These are phyloP conservation scores for Sinocyclocheilus anophthalmus DNA, from an alignment of 2,113 vertebrate genomes.

Conservation along the genomic window DNA sequence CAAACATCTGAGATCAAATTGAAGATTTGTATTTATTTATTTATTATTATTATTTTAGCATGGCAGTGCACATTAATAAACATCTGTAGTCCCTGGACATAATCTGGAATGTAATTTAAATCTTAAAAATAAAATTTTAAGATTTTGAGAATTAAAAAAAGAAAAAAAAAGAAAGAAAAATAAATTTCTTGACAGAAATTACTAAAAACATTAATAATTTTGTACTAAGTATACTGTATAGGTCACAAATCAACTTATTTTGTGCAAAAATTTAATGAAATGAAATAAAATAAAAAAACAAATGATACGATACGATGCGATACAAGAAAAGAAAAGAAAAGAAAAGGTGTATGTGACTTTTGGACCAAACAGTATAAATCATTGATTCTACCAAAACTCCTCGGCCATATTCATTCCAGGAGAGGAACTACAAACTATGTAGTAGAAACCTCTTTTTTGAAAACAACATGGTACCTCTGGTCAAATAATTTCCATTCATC, in stretches of 20 bases:
- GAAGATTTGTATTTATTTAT: neutral
- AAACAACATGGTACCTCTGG: conserved; percentile 30
- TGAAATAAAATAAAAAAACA: no score
- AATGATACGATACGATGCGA: no score
- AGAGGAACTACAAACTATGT: conserved; percentile 24
- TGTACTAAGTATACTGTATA: neutral
- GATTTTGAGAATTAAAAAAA: neutral
- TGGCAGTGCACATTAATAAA: neutral
- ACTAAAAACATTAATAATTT: neutral
- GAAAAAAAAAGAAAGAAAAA: neutral
- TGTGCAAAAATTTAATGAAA: neutral
- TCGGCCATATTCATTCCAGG: neutral
- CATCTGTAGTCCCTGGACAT: neutral
- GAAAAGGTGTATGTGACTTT: neutral
- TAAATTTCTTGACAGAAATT: neutral
- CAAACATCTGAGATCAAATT: neutral
- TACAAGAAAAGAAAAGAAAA: neutral
- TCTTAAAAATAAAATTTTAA: neutral
- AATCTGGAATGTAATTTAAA: neutral
- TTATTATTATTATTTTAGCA: neutral
- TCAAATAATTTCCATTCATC: conserved; percentile 54
- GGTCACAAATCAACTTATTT: neutral
- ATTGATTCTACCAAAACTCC: neutral
- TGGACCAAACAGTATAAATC: neutral
- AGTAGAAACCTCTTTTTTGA: conserved; percentile 30